Percentiles rank a stretch among this genome's conserved stretches.
These are phyloP conservation scores for Venusia cambrica DNA, from an alignment of 2,888 invertebrate genomes.

Conservation along the genomic window DNA sequence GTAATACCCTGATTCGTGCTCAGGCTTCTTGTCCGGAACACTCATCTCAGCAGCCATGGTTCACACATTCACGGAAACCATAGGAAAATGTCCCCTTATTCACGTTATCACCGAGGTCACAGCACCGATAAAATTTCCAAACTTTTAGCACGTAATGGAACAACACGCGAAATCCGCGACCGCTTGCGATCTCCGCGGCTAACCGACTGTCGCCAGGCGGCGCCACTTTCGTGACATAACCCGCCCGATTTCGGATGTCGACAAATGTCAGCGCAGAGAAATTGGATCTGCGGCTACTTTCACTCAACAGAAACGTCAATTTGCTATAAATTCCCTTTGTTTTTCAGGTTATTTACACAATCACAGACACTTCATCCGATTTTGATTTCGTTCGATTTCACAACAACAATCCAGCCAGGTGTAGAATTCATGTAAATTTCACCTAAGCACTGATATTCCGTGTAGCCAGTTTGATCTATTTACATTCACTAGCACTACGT, in stretches of 20 bases:
- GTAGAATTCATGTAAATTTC: conserved; percentile 47
- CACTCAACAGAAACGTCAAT: conserved; percentile 61
- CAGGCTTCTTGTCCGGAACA: conserved; percentile 83
- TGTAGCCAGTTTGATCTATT: conserved; percentile 48
- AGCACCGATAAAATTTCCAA: conserved; percentile 38
- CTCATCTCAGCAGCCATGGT: conserved; percentile 82
- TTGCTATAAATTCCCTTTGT: conserved; percentile 43
- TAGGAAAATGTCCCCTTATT: conserved; percentile 36
- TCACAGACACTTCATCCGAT: conserved; percentile 53
- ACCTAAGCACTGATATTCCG: conserved; percentile 55
- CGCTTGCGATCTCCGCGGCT: conserved; percentile 48
- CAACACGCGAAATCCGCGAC: conserved; percentile 71
- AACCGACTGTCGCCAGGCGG: conserved; percentile 47
- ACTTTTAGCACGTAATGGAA: conserved; percentile 63
- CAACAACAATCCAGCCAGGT: conserved; percentile 60
- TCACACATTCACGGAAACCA: conserved; percentile 66
- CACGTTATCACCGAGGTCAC: conserved; percentile 15
- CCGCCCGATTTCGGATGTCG: conserved; percentile 43
- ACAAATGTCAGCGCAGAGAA: conserved; percentile 38
- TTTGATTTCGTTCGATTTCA: conserved; percentile 41
- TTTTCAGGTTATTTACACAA: conserved; percentile 43
- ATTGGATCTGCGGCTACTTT: conserved; percentile 56
- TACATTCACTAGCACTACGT: conserved; percentile 51
- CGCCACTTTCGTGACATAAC: conserved; percentile 48
- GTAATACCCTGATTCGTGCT: conserved; percentile 92